Conservation (phyloP, 2,113 vertebrate genomes). For the Sula dactylatra region DNA sequence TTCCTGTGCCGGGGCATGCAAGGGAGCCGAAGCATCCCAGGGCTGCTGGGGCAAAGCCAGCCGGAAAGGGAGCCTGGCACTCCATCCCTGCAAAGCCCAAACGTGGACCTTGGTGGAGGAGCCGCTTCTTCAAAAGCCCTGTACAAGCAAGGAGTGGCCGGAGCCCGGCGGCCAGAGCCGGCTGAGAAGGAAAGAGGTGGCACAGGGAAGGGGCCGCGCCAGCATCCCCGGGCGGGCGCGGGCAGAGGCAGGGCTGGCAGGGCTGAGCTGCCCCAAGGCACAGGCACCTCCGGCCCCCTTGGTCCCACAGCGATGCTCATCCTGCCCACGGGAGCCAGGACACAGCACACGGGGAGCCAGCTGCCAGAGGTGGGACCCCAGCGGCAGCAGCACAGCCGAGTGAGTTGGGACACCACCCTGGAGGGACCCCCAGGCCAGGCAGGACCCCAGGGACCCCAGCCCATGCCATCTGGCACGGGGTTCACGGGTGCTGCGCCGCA, state of each 20-base stretch:
- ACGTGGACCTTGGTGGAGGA: background rate
- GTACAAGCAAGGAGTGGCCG: fast-evolving
- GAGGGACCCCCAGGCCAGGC: background rate
- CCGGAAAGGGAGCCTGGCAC: background rate
- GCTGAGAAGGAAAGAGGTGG: background rate
- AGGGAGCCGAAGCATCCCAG: background rate
- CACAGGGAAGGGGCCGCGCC: background rate
- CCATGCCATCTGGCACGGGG: background rate
- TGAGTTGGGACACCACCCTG: fast-evolving
- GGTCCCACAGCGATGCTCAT: fast-evolving
- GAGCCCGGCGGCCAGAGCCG: background rate
- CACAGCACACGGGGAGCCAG: fast-evolving
- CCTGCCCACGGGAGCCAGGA: background rate
- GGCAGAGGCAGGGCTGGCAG: background rate
- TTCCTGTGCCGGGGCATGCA: fast-evolving
- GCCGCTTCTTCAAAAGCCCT: background rate
- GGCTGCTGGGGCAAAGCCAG: background rate
- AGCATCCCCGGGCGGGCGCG: fast-evolving
- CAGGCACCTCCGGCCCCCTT: background rate
- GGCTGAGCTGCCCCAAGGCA: background rate
- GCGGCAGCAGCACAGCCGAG: fast-evolving
- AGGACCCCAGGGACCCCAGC: background rate
- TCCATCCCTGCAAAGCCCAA: background rate
- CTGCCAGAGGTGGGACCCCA: background rate
- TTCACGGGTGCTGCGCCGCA: fast-evolving